phyloP scores from a whole-genome alignment of 2,797 vertebrate species.

The Coilia nasus region DNA sequence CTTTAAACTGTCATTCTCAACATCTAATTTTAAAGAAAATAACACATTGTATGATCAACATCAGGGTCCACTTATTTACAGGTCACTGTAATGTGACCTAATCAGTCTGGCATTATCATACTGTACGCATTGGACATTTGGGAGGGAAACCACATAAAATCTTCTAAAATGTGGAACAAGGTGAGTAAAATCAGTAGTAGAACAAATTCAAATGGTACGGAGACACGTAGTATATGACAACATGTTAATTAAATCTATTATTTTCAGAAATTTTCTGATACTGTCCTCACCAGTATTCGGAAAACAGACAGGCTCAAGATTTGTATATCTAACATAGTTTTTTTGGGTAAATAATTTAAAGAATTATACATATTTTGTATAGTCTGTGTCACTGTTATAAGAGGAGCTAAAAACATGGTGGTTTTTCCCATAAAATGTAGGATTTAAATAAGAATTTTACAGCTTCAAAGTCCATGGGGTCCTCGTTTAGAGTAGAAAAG shows the following conservation, averaged over 20 bases:
- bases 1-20: neutral
- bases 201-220: neutral
- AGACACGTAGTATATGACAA: neutral
- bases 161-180: neutral
- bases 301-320: neutral
- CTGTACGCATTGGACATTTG: too few species aligned
- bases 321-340: too few species aligned
- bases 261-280: neutral
- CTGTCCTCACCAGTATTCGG: neutral
- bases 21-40: neutral
- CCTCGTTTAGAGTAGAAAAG: conserved; percentile 4
- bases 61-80: neutral
- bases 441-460: too few species aligned
- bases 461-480: neutral
- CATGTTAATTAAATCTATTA: neutral
- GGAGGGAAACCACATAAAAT: neutral
- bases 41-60: neutral
- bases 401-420: neutral
- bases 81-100: neutral
- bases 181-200: neutral
- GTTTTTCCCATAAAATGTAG: too few species aligned
- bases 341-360: too few species aligned
- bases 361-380: too few species aligned
- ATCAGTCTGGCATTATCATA: neutral
- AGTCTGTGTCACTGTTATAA: neutral